Percentiles rank a stretch among this genome's conserved stretches.
These are phyloP conservation scores for Sylvia atricapilla DNA, from an alignment of 2,113 vertebrate species.

Conservation along the genomic window DNA sequence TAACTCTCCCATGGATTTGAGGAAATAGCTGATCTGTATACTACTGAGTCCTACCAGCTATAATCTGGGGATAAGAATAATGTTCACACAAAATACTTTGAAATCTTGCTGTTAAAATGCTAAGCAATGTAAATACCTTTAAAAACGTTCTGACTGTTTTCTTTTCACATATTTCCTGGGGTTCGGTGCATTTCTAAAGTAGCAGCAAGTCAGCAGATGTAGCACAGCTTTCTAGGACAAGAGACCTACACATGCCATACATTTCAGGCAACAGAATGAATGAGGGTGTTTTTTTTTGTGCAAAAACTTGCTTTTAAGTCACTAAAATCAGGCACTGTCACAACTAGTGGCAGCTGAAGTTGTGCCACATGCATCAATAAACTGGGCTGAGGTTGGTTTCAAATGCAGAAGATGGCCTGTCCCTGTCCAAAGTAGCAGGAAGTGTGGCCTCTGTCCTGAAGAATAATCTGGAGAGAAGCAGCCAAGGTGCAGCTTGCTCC, in stretches of 20 bases:
- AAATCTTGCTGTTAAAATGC: neutral
- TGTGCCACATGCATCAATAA: fast-evolving
- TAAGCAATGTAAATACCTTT: neutral
- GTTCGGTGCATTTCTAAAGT: neutral
- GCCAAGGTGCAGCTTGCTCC: neutral
- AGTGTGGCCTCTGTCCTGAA: neutral
- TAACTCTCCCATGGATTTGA: neutral
- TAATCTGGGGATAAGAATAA: neutral
- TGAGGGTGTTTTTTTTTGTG: neutral
- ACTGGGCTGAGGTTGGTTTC: neutral
- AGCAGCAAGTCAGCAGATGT: neutral
- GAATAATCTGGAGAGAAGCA: neutral
- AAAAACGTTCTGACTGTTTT: neutral
- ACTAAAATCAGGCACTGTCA: neutral
- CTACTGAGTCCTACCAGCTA: neutral
- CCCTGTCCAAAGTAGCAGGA: neutral
- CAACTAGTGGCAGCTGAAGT: neutral
- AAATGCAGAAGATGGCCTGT: neutral
- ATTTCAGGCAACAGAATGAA: neutral
- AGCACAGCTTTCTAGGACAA: neutral
- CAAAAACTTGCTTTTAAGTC: neutral
- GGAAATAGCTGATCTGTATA: neutral
- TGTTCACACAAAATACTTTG: neutral
- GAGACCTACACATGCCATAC: neutral
- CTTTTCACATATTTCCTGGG: neutral